Evolutionary conservation across 1,140 invertebrate species (phyloP).

Genomic region (Neotoxoptera formosana): DNA sequence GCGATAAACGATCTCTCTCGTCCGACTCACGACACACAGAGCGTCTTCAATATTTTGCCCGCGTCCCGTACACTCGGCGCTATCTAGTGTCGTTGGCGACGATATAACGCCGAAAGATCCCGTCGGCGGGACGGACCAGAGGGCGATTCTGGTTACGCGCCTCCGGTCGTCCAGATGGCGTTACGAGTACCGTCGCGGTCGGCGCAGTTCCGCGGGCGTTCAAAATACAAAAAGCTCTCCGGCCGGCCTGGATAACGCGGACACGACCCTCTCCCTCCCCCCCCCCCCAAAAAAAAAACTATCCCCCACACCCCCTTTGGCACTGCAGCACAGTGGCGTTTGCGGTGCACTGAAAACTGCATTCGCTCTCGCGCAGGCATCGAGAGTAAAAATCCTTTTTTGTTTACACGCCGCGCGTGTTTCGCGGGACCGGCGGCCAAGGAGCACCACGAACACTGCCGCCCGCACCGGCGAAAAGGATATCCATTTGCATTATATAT

Average conservation of each 20-base stretch:
- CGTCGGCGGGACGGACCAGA: neutral
- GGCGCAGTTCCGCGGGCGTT: neutral
- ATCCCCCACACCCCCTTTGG: neutral
- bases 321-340: neutral
- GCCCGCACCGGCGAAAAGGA: neutral
- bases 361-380: neutral
- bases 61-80: neutral
- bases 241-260: neutral
- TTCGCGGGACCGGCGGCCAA: neutral
- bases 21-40: no score
- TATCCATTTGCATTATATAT: slow-evolving; percentile 10
- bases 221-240: neutral
- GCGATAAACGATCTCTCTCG: no score
- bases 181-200: neutral
- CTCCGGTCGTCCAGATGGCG: neutral
- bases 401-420: neutral
- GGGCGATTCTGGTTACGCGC: neutral
- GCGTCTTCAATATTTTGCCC: no score
- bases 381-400: neutral
- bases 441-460: neutral
- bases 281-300: no score
- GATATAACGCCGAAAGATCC: neutral
- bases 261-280: neutral
- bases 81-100: neutral
- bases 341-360: neutral